Conservation (phyloP, 2,797 vertebrate genomes). For the Urophycis tenuis region DNA sequence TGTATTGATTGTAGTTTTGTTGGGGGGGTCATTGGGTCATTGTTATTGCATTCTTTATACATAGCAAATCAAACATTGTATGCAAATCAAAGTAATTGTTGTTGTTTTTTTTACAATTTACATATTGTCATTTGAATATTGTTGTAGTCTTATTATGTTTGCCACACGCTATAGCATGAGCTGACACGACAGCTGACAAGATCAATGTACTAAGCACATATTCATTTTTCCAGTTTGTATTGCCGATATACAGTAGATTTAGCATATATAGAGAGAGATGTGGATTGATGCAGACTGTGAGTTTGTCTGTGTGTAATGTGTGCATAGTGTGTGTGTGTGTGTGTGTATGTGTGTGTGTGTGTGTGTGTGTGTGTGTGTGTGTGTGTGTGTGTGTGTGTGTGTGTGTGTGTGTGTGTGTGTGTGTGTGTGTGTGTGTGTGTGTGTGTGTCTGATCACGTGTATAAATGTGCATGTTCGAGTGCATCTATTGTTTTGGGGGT, state of each 20-base stretch:
- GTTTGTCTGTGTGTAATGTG: too few species aligned
- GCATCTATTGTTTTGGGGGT: too few species aligned
- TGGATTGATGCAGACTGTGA: background rate
- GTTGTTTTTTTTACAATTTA: background rate
- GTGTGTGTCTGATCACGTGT: too few species aligned
- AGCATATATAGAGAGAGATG: background rate
- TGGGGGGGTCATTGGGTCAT: too few species aligned
- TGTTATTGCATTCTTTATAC: too few species aligned
- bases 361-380: too few species aligned
- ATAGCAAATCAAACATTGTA: background rate
- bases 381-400: too few species aligned
- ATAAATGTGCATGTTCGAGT: too few species aligned
- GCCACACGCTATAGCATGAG: background rate
- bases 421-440: background rate
- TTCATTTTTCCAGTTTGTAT: background rate
- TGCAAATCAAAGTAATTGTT: background rate
- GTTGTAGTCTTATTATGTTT: background rate
- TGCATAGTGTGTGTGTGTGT: background rate
- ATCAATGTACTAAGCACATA: background rate
- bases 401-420: background rate
- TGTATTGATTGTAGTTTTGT: too few species aligned
- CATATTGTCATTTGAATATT: background rate
- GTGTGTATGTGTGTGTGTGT: background rate
- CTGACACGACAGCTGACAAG: background rate
- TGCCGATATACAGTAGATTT: background rate